A percentile compares a stretch with the other conserved stretches of the same genome.
Evolutionary conservation across 2,888 invertebrate genomes (phyloP).

Genomic region (Stegophylla sp.): DNA sequence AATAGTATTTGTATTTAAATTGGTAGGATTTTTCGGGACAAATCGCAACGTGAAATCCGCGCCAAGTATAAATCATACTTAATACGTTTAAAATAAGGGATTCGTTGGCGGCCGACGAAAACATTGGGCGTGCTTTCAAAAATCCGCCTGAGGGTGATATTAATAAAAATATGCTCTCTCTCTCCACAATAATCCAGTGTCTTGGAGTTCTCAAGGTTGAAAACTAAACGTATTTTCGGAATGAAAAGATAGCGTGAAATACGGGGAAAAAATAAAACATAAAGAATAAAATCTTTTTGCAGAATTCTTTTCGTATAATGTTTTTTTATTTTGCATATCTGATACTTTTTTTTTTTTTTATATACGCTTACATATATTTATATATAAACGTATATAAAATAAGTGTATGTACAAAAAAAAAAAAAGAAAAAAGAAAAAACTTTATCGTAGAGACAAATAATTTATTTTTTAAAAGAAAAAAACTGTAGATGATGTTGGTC

Average conservation of each 20-base stretch:
- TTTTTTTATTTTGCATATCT: conserved; percentile 18
- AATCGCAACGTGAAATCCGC: background rate
- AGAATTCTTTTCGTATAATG: conserved; percentile 28
- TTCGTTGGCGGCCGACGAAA: background rate
- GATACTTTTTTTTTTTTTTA: conserved; percentile 3
- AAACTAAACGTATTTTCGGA: conserved; percentile 45
- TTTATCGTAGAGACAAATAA: conserved; percentile 10
- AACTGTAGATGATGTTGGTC: conserved; percentile 16
- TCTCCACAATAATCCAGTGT: background rate
- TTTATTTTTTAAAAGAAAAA: conserved; percentile 29
- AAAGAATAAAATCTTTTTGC: conserved; percentile 10
- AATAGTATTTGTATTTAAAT: conserved; percentile 15
- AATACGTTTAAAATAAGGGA: conserved; percentile 37
- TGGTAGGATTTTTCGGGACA: conserved; percentile 4
- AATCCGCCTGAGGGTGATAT: conserved; percentile 36
- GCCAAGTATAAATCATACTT: conserved; percentile 31
- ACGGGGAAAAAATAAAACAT: conserved; percentile 9
- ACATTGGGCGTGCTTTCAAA: conserved; percentile 19
- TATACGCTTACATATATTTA: background rate
- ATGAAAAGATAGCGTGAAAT: conserved; percentile 3
- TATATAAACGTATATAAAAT: background rate
- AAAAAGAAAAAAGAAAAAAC: conserved; percentile 1
- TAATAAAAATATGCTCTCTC: conserved; percentile 42
- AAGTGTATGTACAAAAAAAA: background rate
- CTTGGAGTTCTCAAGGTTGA: conserved; percentile 9